phyloP scores from a whole-genome alignment of 2,797 vertebrate genomes.

The Danio jaintianensis region DNA sequence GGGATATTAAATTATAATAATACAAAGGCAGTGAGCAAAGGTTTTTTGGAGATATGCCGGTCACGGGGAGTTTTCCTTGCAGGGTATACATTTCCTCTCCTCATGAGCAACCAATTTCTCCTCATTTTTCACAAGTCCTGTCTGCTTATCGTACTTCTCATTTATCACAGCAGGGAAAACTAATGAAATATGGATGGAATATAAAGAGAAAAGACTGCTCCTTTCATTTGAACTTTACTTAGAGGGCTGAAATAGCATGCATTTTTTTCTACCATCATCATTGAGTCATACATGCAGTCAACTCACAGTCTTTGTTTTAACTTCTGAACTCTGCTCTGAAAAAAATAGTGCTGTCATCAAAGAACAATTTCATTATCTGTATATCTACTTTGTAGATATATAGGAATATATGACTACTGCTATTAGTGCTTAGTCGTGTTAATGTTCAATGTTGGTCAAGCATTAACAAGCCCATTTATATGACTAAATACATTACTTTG shows the following conservation, averaged over 20 bases:
- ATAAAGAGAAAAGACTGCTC: background rate
- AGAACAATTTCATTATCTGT: too few species aligned
- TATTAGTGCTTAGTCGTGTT: too few species aligned
- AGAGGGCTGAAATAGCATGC: background rate
- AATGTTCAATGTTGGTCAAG: too few species aligned
- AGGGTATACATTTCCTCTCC: background rate
- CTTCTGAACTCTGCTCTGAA: too few species aligned
- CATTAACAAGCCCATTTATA: too few species aligned
- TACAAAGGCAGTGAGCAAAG: background rate
- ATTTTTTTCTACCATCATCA: background rate
- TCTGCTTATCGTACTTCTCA: background rate
- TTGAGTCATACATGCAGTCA: background rate
- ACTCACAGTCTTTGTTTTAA: background rate
- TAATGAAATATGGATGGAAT: background rate
- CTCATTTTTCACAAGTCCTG: background rate
- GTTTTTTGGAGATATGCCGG: background rate
- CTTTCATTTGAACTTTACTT: background rate
- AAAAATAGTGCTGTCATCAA: too few species aligned
- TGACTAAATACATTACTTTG: too few species aligned
- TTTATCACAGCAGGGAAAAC: slow-evolving; percentile 30
- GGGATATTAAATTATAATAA: background rate
- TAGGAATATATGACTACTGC: too few species aligned
- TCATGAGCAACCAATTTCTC: background rate
- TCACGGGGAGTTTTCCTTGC: slow-evolving; percentile 2
- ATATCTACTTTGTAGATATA: too few species aligned